Percentiles rank a stretch among this genome's conserved stretches.
phyloP scores from a whole-genome alignment of 2,113 vertebrate species.

The Alosa alosa region DNA sequence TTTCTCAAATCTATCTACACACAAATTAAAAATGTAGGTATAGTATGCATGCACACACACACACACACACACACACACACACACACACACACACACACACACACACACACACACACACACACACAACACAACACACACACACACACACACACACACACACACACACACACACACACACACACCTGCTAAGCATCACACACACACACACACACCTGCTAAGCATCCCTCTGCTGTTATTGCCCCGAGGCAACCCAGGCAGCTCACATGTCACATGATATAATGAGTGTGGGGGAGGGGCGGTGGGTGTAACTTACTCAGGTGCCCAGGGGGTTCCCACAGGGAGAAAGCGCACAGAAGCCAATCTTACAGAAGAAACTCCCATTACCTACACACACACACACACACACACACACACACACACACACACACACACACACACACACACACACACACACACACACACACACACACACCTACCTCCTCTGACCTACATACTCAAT shows the following conservation, averaged over 20 bases:
- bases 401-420: background rate
- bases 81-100: background rate
- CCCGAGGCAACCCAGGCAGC: background rate
- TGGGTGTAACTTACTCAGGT: background rate
- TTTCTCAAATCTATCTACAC: background rate
- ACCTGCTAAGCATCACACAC: background rate
- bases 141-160: background rate
- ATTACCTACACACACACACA: background rate
- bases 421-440: background rate
- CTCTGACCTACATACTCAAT: background rate
- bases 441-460: background rate
- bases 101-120: background rate
- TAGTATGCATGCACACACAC: background rate
- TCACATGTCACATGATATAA: background rate
- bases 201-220: background rate
- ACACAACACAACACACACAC: background rate
- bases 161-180: slow-evolving; percentile 9
- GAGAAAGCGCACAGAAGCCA: background rate
- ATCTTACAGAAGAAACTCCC: background rate
- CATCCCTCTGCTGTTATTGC: background rate
- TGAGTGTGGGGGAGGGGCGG: background rate
- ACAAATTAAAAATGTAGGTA: background rate
- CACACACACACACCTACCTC: background rate
- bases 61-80: background rate
- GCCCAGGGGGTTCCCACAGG: background rate